Base-by-base conservation (phyloP, 2,888 invertebrate genomes). In the Agriopis marginaria region DNA sequence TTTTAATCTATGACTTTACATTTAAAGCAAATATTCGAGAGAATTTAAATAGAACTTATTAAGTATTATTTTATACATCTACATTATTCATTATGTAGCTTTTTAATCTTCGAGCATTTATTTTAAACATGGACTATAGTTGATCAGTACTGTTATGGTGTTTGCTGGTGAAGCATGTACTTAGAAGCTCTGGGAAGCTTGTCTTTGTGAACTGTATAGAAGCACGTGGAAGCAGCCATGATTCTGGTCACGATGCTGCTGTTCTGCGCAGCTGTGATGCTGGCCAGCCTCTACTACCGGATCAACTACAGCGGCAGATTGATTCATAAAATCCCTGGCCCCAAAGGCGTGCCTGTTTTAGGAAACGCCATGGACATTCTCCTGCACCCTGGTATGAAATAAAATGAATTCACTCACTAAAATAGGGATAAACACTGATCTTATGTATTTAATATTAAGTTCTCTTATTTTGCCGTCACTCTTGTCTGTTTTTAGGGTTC, bases 241-340 rank as follows among this genome's bases (percentile, higher is more conserved):
- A 42, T 56, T 10, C 42, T 56, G 55, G 4, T 17, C 42, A 11
- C 42, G 17, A 2, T 56, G 55, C 2, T 56, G 4, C 42, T 56
- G 42, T 42, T 44, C 14, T 56, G 55, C 14, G 55, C 42, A 14
- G 42, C 55, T 42, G 42, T 56, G 14, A 1, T 56, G 42, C 55
- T 56, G 42, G 10, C 42, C 42, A 56, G 55, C 17, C 42, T 56
- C 10, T 56, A 17, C 42, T 56, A 5, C 17, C 42, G 55, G 10
- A 0, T 42, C 5, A 56, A 42, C 42, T 56, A 56, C 42, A 64
- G 40, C 55, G 17, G 42, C 14, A 56, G 55, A 17, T 39, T 56
- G 17, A 17, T 56, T 0, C 42, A 56, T 7, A 56, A 42, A 42
- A 56, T 56, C 14, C 55, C 55, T 7, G 55, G 55, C 42, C 55